Conservation (phyloP, 2,888 invertebrate genomes). For the Nomada ferruginata region DNA sequence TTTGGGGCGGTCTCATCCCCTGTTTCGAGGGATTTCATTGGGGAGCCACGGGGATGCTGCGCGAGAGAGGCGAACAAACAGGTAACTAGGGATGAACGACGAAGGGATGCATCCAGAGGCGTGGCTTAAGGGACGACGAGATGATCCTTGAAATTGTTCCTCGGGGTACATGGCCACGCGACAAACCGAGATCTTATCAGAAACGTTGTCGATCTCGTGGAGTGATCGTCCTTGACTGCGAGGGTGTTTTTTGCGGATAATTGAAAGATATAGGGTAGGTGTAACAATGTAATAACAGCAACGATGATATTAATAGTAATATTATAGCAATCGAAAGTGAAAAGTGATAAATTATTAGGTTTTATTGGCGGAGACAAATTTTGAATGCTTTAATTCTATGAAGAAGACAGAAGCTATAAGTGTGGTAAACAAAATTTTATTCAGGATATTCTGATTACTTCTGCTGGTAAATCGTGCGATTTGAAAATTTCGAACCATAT, state of each 20-base stretch:
- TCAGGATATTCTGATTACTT: too few relatives aligned
- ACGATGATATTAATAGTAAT: too few relatives aligned
- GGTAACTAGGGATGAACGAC: slow-evolving; percentile 21
- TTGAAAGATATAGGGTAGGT: too few relatives aligned
- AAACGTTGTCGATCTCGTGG: slow-evolving; percentile 44
- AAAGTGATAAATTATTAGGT: too few relatives aligned
- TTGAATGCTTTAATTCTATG: too few relatives aligned
- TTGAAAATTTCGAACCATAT: too few relatives aligned
- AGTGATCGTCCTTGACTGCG: slow-evolving; percentile 21
- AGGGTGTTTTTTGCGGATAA: not conserved
- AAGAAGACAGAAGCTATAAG: too few relatives aligned
- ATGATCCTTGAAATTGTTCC: slow-evolving; percentile 29
- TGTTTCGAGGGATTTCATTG: slow-evolving; percentile 64
- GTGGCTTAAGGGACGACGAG: slow-evolving; percentile 46
- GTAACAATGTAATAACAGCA: too few relatives aligned
- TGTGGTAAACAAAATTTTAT: too few relatives aligned
- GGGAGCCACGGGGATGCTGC: slow-evolving; percentile 56
- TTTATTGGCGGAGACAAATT: too few relatives aligned
- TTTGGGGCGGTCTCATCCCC: slow-evolving; percentile 53
- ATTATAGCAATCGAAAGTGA: too few relatives aligned
- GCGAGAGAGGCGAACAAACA: slow-evolving; percentile 29
- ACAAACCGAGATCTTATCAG: slow-evolving; percentile 60
- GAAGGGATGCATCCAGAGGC: slow-evolving; percentile 39
- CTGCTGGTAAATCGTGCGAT: too few relatives aligned
- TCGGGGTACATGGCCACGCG: slow-evolving; percentile 36